phyloP scores from a whole-genome alignment of 2,888 invertebrate species.

The Mechanitis messenoides region DNA sequence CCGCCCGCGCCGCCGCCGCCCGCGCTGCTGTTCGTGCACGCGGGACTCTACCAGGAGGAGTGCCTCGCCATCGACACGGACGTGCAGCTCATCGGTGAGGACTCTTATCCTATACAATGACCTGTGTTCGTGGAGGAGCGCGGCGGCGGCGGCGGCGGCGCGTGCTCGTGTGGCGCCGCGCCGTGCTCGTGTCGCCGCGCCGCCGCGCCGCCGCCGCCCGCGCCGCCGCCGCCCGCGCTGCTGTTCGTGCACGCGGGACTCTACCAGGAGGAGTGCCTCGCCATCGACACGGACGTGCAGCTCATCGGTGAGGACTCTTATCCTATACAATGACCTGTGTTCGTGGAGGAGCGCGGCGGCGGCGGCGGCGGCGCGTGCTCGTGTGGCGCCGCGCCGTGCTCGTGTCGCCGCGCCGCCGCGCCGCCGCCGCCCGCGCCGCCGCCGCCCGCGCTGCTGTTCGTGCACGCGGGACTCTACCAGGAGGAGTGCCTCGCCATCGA shows the following conservation, averaged over 20 bases:
- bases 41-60: constrained; percentile 95
- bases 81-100: constrained; percentile 90
- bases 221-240: constrained; percentile 79
- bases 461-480: constrained; percentile 95
- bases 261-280: constrained; percentile 94
- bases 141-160: constrained; percentile 50
- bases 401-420: constrained; percentile 44
- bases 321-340: too few species aligned
- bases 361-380: constrained; percentile 41
- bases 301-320: constrained; percentile 81
- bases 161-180: constrained; percentile 45
- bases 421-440: constrained; percentile 61
- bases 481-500: constrained; percentile 97
- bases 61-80: constrained; percentile 95
- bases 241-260: constrained; percentile 96
- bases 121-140: constrained; percentile 92
- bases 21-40: constrained; percentile 94
- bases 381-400: constrained; percentile 41
- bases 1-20: constrained; percentile 70
- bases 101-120: too few species aligned
- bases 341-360: constrained; percentile 86
- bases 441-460: constrained; percentile 87
- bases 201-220: constrained; percentile 54
- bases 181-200: constrained; percentile 40
- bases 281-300: constrained; percentile 95